phyloP scores from a whole-genome alignment of 2,797 vertebrate genomes.

The Cyprinella venusta region DNA sequence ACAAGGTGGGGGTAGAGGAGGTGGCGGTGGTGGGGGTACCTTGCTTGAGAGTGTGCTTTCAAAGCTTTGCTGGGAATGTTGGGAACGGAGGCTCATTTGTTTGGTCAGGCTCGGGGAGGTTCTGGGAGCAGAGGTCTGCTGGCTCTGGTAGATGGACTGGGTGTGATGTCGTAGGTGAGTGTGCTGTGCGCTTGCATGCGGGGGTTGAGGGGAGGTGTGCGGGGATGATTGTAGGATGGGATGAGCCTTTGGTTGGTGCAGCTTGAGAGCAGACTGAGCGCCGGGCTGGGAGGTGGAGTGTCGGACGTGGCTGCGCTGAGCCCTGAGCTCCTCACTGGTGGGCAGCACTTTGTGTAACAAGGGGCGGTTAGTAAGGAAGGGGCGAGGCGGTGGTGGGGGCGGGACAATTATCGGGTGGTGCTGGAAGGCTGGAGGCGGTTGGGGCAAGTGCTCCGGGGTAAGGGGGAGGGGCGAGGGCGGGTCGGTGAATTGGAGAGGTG shows the following conservation, averaged over 20 bases:
- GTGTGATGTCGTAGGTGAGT: constrained; percentile 74
- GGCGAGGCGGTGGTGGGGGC: constrained; percentile 75
- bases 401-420: constrained; percentile 82
- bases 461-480: constrained; percentile 74
- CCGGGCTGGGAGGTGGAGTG: constrained; percentile 59
- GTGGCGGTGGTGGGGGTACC: constrained; percentile 75
- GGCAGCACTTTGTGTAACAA: constrained; percentile 69
- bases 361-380: constrained; percentile 76
- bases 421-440: constrained; percentile 74
- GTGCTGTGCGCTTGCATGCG: constrained; percentile 68
- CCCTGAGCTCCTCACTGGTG: constrained; percentile 71
- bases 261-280: constrained; percentile 69
- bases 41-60: constrained; percentile 67
- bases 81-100: constrained; percentile 63
- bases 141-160: constrained; percentile 78
- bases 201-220: constrained; percentile 69
- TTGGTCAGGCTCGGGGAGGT: constrained; percentile 61
- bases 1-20: constrained; percentile 78
- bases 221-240: constrained; percentile 65
- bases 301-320: constrained; percentile 60
- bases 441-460: constrained; percentile 74
- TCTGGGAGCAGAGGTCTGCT: constrained; percentile 66
- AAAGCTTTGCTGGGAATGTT: constrained; percentile 66
- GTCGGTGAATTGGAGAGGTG: constrained; percentile 84
- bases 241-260: constrained; percentile 77